These are phyloP conservation scores for Sesamia inferens DNA, from an alignment of 2,888 invertebrate species.

Conservation along the genomic window DNA sequence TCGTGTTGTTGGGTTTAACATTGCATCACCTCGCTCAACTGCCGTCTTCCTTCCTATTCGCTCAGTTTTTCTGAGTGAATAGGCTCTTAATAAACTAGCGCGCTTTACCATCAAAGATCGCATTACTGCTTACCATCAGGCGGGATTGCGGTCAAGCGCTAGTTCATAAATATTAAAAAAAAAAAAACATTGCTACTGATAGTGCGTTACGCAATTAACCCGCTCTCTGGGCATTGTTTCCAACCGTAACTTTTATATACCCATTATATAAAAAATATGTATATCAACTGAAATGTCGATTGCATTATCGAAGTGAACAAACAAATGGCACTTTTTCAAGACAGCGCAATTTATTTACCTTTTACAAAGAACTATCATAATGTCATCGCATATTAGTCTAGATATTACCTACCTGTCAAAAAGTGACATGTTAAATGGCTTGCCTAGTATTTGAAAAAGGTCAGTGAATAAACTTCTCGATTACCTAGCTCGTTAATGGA, in stretches of 20 bases:
- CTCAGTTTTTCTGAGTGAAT: no score
- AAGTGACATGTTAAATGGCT: slow-evolving; percentile 25
- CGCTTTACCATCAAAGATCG: no score
- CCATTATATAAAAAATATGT: background rate
- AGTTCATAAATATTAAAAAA: no score
- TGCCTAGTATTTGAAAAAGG: slow-evolving; percentile 46
- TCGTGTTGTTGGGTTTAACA: no score
- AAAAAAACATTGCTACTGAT: no score
- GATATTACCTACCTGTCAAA: background rate
- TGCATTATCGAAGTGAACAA: background rate
- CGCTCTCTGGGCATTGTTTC: background rate
- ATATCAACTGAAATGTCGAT: background rate
- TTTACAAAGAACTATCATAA: slow-evolving; percentile 15
- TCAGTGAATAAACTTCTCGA: slow-evolving; percentile 14
- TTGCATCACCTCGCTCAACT: no score
- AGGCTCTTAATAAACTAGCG: no score
- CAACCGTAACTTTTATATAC: background rate
- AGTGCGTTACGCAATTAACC: no score
- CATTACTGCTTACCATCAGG: no score
- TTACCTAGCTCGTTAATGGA: slow-evolving; percentile 1
- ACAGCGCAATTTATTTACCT: slow-evolving; percentile 8
- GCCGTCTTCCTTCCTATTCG: no score
- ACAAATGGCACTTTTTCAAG: background rate
- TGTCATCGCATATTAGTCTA: slow-evolving; percentile 34
- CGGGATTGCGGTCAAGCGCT: no score